Evolutionary conservation across 2,888 invertebrate species (phyloP).

Genomic region (Sminthurides aquaticus): DNA sequence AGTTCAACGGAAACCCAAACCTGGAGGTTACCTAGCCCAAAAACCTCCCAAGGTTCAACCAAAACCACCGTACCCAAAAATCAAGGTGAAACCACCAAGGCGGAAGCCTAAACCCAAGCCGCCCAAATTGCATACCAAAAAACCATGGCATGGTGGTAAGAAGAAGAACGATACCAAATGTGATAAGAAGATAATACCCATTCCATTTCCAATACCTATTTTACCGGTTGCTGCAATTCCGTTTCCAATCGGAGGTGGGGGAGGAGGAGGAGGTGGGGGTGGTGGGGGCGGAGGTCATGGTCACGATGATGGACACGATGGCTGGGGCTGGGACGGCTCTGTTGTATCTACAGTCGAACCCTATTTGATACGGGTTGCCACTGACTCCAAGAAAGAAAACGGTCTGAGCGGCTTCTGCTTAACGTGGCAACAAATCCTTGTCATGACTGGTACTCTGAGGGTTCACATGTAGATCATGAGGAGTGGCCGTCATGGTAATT

Average conservation of each 20-base stretch:
- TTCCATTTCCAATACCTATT: constrained; percentile 34
- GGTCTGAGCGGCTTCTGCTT: constrained; percentile 39
- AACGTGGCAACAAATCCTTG: constrained; percentile 41
- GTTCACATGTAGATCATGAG: not conserved
- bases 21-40: not conserved
- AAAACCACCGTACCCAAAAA: constrained; percentile 17
- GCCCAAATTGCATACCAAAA: not conserved
- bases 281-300: constrained; percentile 18
- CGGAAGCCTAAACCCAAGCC: not conserved
- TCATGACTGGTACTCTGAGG: constrained; percentile 25
- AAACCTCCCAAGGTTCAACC: constrained; percentile 18
- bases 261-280: constrained; percentile 29
- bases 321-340: constrained; percentile 22
- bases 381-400: constrained; percentile 31
- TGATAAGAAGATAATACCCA: constrained; percentile 24
- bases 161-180: constrained; percentile 7
- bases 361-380: constrained; percentile 38
- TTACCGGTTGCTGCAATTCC: constrained; percentile 30
- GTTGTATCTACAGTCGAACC: constrained; percentile 33
- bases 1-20: not conserved
- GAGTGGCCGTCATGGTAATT: not conserved
- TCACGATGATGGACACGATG: constrained; percentile 5
- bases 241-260: constrained; percentile 40
- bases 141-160: constrained; percentile 7
- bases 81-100: constrained; percentile 1